Evolutionary conservation across 2,888 invertebrate species (phyloP), one percentile per base, ranked within the genome.

Genomic region (Entomobrya multifasciata): DNA sequence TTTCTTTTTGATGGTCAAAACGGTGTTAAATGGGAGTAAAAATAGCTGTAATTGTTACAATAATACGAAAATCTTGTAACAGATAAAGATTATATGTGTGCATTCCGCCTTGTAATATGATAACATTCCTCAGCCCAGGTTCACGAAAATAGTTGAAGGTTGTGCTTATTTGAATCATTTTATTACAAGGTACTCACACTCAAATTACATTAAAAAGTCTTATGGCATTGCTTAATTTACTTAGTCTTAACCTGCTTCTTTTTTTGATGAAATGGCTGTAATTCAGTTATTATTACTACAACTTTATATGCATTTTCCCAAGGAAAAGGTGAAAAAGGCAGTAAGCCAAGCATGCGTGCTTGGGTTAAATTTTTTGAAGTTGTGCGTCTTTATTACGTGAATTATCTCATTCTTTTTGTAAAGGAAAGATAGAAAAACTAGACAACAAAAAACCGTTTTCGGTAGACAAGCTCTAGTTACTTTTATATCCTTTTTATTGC

Each of bases 401-500:
- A 60, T 36, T 36, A 57, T 10, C 44, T 57, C 22, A 22, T n/a
- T 25, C 20, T 10, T 22, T 25, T 47, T 4, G 15, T 1, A 67
- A 11, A 41, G n/a, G 13, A 3, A 74, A 77, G 25, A 55, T 36
- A 20, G 36, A 60, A 22, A 57, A 77, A 77, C 36, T 27, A 77
- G 4, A 60, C 57, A 77, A 77, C 25, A 77, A 78, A 81, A 72
- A 74, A 83, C 83, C 83, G 83, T 83, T 83, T 62, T 62, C 65
- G 49, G 83, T 83, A 52, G 74, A 76, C 83, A 83, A 83, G 83
- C 83, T 83, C 83, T 83, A 83, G 83, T 83, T 83, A 76, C 83
- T 60, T 83, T 83, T 22, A 83, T 76, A 62, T 20, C n/a, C 15
- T 72, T 67, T 83, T 76, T 76, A 76, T 76, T 72, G 57, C 62